A percentile compares a stretch with the other conserved stretches of the same genome.
These are phyloP conservation scores for Diplolepis rosae DNA, from an alignment of 2,888 invertebrate genomes.

Conservation along the genomic window DNA sequence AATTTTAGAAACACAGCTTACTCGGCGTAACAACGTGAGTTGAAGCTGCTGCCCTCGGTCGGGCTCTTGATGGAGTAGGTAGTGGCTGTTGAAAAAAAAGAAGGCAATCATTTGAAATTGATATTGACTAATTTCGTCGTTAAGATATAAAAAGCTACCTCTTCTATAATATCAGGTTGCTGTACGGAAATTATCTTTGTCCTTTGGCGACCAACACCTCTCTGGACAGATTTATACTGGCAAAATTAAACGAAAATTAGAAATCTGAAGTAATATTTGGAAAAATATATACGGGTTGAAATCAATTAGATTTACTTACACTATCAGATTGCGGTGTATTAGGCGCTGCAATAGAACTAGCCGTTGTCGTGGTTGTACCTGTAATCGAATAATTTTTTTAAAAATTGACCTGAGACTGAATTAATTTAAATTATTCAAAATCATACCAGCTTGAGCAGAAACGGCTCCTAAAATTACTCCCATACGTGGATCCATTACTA, in stretches of 20 bases:
- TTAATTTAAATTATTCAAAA: slow-evolving; percentile 29
- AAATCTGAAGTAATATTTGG: not conserved
- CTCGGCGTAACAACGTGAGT: slow-evolving; percentile 60
- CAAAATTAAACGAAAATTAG: slow-evolving; percentile 31
- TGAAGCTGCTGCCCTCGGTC: slow-evolving; percentile 50
- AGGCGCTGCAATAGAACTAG: slow-evolving; percentile 49
- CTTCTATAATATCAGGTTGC: slow-evolving; percentile 65
- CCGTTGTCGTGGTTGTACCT: slow-evolving; percentile 43
- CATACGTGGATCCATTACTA: slow-evolving; percentile 76
- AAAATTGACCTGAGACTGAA: slow-evolving; percentile 31
- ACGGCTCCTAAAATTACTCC: slow-evolving; percentile 74
- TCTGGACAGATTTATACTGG: slow-evolving; percentile 57
- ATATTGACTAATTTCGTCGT: not conserved
- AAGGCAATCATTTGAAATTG: not conserved
- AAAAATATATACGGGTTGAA: not conserved
- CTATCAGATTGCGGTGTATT: slow-evolving; percentile 54
- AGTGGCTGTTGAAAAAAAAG: not conserved
- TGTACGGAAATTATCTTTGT: slow-evolving; percentile 59
- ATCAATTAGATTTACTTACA: slow-evolving; percentile 45
- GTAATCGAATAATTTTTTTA: slow-evolving; percentile 50
- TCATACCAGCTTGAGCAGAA: slow-evolving; percentile 51
- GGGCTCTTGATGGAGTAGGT: slow-evolving; percentile 37
- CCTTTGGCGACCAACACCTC: slow-evolving; percentile 56
- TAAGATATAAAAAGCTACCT: slow-evolving; percentile 48
- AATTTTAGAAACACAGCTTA: too few relatives aligned